Percentiles rank a stretch among this genome's conserved stretches.
Evolutionary conservation across 2,113 vertebrate species (phyloP).

Genomic region (Gymnogyps californianus): DNA sequence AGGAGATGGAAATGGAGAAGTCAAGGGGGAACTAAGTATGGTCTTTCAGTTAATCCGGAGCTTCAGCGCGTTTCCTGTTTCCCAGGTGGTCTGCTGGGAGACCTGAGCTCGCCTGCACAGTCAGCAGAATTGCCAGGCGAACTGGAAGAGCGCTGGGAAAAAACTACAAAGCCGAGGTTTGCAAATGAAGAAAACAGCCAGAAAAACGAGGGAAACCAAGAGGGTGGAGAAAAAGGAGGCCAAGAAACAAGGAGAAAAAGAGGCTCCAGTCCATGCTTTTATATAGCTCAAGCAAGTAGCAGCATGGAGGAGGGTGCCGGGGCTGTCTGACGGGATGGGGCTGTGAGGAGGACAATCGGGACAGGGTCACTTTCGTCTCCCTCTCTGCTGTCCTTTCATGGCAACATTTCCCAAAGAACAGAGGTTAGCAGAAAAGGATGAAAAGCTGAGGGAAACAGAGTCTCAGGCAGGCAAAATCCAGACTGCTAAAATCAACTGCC

Average conservation of each 20-base stretch:
- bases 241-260: not conserved
- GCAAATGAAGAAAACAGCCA: conserved; percentile 27
- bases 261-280: not conserved
- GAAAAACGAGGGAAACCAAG: not conserved
- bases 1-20: conserved; percentile 40
- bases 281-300: not conserved
- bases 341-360: not conserved
- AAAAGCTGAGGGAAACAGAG: not conserved
- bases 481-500: not conserved
- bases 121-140: not conserved
- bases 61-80: conserved; percentile 7
- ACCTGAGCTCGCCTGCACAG: not conserved
- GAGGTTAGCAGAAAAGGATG: not conserved
- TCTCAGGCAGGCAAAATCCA: not conserved
- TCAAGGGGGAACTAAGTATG: not conserved
- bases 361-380: not conserved
- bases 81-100: conserved; percentile 51
- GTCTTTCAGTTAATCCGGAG: conserved; percentile 43
- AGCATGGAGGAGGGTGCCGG: rapidly evolving
- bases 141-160: not conserved
- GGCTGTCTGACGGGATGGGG: not conserved
- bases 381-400: not conserved
- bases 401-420: not conserved
- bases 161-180: not conserved
- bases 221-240: not conserved